Evolutionary conservation across 2,888 invertebrate genomes (phyloP), one percentile per base, ranked within the genome.

Genomic region (Conops quadrifasciatus): DNA sequence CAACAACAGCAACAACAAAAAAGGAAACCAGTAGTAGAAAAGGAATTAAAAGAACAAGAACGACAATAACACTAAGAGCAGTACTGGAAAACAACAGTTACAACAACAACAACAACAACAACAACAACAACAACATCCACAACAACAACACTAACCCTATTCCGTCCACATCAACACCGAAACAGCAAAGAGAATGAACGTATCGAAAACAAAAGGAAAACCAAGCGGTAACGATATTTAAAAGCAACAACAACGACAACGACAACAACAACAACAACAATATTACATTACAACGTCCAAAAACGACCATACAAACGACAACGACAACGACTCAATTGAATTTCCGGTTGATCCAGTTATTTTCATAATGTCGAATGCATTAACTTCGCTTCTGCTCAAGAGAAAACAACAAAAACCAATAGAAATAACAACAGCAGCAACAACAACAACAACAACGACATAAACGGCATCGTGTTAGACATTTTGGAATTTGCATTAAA

Each of bases 261-360:
- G 13, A 26, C 62, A 62, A 43, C 45, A 21, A 43, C 13, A 43
- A 62, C 19, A n/a, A 13, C 5, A n/a, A 19, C 15, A 30, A 21
- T 5, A 21, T 2, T 30, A 59, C 30, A 2, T 49, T n/a, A n/a
- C 49, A 49, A 49, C 49, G 11, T 2, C 7, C 15, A 26, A 26
- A 24, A 58, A 58, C 26, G 24, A 63, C 43, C 11, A 24, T 24
- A 62, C 43, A 68, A 70, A 75, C 72, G 72, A 74, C 73, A 71
- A 67, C 69, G 65, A 47, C 49, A 71, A 70, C 72, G 72, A 73
- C 81, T 83, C 78, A 81, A 81, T 83, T 82, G 82, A 80, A 82
- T 81, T 83, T 82, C 82, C 83, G 83, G 75, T 83, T 82, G 82
- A 76, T 80, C 83, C 78, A 83, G 78, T 83, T 83, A 81, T 77